Base-by-base conservation (phyloP, 1,140 invertebrate genomes). In the Bombyx mandarina region DNA sequence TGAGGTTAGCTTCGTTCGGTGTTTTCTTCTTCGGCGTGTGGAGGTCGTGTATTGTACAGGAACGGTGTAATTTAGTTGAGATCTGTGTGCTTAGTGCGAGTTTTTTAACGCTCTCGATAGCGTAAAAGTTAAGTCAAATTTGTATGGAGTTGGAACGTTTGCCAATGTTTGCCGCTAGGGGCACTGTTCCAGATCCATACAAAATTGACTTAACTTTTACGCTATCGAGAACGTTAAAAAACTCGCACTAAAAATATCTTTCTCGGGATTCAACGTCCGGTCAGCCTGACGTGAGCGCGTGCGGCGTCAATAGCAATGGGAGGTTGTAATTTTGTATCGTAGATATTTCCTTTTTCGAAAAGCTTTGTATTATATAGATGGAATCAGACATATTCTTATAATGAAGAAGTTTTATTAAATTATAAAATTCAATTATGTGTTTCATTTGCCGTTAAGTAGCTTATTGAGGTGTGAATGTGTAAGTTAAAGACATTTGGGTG, bases 351-450 rank as follows among this genome's bases (percentile, higher is more conserved):
- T 71, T 80, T 85, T 86, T 86, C 81, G 71, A 81, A 84, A 83
- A 72, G 81, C 77, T 85, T 83, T 87, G 82, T 87, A 85, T 80
- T 84, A 82, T 87, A 87, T 80, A 83, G 79, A 87, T 87, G 82
- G 80, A 87, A 87, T 85, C 82, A 73, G 83, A 87, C 79, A 81
- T 87, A 87, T 87, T 87, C 83, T 87, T 87, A 85, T 87, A 86
- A 85, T 82, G 77, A 82, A 73, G 68, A 82, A 82, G 77, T 83
- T 84, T 82, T 86, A 86, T 81, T 85, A 86, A 86, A 86, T 73
- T 82, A 75, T 67, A 61, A 73, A 77, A 81, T 50, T 22, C 9
- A 50, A 50, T 50, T 12, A 50, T 3, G 26, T 18, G 48, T 22
- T 50, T 50, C 10, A 35, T 35, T 35, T 35, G 4, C 26, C 26